Evolutionary conservation across 2,888 invertebrate species (phyloP).

Genomic region (Oegoconia quadripuncta): DNA sequence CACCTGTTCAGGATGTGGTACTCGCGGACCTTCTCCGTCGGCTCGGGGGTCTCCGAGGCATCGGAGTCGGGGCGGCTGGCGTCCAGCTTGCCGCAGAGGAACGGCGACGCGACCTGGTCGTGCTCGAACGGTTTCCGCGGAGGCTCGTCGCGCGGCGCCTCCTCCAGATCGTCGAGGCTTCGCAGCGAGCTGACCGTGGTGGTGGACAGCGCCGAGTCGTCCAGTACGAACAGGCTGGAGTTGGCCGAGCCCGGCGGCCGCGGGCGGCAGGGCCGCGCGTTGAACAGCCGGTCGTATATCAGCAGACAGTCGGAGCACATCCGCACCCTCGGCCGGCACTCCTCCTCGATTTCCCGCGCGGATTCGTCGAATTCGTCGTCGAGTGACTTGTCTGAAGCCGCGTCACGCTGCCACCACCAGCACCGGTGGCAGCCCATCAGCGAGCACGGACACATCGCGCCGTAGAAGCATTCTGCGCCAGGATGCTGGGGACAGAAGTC

Average conservation of each 20-base stretch:
- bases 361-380: constrained; percentile 25
- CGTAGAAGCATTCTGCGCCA: constrained; percentile 36
- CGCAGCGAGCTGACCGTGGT: constrained; percentile 78
- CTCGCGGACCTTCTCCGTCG: constrained; percentile 26
- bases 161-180: constrained; percentile 79
- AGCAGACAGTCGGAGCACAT: constrained; percentile 46
- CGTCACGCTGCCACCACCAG: constrained; percentile 59
- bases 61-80: constrained; percentile 31
- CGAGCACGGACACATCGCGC: constrained; percentile 64
- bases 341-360: constrained; percentile 24
- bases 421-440: constrained; percentile 66
- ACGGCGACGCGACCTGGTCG: constrained; percentile 28
- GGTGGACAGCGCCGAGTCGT: constrained; percentile 76
- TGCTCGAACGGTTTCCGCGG: constrained; percentile 8
- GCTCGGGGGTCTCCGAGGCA: constrained; percentile 18
- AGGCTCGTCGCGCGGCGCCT: constrained; percentile 22
- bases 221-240: constrained; percentile 77
- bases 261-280: constrained; percentile 22
- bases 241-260: constrained; percentile 53
- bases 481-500: constrained; percentile 79
- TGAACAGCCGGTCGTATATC: constrained; percentile 50
- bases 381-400: constrained; percentile 24
- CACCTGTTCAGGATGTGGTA: constrained; percentile 56
- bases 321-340: constrained; percentile 27
- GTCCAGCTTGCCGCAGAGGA: constrained; percentile 44